Evolutionary conservation across 2,797 vertebrate genomes (phyloP).

Genomic region (Pterois miles): DNA sequence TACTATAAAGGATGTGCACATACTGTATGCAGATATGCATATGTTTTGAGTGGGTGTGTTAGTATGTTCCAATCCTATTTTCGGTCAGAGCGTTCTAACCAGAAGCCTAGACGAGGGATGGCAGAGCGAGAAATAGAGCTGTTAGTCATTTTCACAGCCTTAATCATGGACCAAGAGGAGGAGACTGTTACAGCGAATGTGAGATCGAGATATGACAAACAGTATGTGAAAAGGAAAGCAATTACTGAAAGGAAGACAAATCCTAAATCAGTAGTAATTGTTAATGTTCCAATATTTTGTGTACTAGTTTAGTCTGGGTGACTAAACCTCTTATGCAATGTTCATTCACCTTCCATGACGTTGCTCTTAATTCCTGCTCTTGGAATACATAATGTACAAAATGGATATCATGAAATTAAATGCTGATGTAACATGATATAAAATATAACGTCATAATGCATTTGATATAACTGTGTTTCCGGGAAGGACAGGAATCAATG

Average conservation of each 20-base stretch:
- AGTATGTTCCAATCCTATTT: slow-evolving; percentile 9
- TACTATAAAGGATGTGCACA: neutral
- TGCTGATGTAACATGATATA: neutral
- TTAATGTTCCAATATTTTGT: slow-evolving; percentile 39
- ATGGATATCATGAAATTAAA: neutral
- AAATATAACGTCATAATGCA: neutral
- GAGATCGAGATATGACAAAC: slow-evolving; percentile 9
- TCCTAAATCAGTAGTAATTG: neutral
- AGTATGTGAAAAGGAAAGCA: neutral
- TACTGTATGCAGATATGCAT: slow-evolving; percentile 14
- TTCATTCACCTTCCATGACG: slow-evolving; percentile 32
- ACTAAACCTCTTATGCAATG: slow-evolving; percentile 46
- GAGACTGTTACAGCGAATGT: neutral
- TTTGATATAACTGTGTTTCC: neutral
- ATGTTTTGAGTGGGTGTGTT: slow-evolving; percentile 14
- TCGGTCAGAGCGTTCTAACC: slow-evolving; percentile 3
- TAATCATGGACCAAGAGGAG: slow-evolving; percentile 8
- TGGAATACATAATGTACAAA: slow-evolving; percentile 6
- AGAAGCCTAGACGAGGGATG: neutral
- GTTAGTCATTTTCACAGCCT: slow-evolving; percentile 41
- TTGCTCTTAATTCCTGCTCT: slow-evolving; percentile 19
- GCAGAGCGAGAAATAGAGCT: slow-evolving; percentile 25
- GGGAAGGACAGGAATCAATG: neutral
- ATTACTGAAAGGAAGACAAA: slow-evolving; percentile 25
- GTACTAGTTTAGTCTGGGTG: slow-evolving; percentile 34